Evolutionary conservation across 2,888 invertebrate genomes (phyloP).

Genomic region (Pristionchus arcanus): DNA sequence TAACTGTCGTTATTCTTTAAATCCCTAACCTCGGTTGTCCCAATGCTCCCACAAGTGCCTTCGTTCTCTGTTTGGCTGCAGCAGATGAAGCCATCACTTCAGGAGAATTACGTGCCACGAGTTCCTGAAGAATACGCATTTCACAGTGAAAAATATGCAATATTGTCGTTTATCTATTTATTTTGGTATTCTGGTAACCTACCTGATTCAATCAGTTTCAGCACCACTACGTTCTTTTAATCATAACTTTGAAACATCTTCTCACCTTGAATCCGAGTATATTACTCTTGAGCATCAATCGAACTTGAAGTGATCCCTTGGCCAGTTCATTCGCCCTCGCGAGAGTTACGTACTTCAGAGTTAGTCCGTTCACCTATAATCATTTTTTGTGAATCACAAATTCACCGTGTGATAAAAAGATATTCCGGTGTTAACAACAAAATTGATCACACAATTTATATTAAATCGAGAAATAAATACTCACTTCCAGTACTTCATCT

Average conservation of each 20-base stretch:
- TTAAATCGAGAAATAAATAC: neutral
- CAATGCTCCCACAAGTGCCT: conserved; percentile 48
- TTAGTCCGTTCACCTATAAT: conserved; percentile 91
- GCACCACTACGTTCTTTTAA: neutral
- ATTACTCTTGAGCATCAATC: conserved; percentile 97
- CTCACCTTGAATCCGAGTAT: conserved; percentile 84
- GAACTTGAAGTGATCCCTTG: conserved; percentile 82
- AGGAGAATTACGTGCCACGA: conserved; percentile 24
- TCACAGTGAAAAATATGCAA: too few species aligned
- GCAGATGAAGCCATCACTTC: conserved; percentile 29
- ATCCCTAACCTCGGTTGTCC: conserved; percentile 42
- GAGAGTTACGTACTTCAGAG: conserved; percentile 94
- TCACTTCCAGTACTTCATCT: conserved; percentile 85
- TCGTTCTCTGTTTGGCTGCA: conserved; percentile 50
- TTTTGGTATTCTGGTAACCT: too few species aligned
- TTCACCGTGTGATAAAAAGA: neutral
- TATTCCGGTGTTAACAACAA: neutral
- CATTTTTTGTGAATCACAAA: neutral
- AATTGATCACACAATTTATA: neutral
- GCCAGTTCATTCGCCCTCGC: conserved; percentile 82
- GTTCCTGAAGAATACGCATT: neutral
- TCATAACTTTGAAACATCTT: neutral
- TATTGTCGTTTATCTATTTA: neutral
- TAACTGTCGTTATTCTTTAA: neutral
- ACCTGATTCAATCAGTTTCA: too few species aligned